Evolutionary conservation across 2,797 vertebrate species (phyloP).

Genomic region (Steatocranus sp.): DNA sequence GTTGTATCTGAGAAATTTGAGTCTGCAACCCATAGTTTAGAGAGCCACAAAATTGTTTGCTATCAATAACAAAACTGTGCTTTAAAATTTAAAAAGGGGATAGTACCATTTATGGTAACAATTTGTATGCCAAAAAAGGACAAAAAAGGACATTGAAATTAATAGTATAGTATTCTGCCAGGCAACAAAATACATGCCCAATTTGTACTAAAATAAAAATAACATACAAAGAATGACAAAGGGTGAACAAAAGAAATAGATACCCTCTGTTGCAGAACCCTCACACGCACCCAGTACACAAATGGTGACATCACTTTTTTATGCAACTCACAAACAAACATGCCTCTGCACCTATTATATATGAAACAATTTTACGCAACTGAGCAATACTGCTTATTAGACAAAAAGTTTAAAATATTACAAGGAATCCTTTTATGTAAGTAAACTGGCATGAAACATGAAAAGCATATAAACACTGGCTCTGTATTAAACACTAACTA

Average conservation of each 20-base stretch:
- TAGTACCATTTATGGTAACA: neutral
- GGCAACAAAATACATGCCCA: neutral
- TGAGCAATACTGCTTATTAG: neutral
- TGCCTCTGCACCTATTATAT: neutral
- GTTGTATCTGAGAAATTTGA: neutral
- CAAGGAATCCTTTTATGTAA: neutral
- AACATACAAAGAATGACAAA: neutral
- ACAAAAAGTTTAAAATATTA: neutral
- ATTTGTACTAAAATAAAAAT: neutral
- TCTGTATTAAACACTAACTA: neutral
- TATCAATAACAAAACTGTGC: neutral
- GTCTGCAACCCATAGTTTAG: neutral
- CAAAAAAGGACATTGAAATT: neutral
- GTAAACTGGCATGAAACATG: neutral
- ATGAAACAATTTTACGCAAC: neutral
- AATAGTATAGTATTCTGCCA: rapidly evolving
- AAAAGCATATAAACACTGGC: neutral
- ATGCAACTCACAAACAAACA: neutral
- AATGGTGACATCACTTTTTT: neutral
- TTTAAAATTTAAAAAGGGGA: neutral
- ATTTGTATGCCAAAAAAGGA: neutral
- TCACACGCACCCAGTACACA: neutral
- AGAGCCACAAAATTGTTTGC: neutral
- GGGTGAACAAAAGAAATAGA: neutral
- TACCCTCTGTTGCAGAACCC: neutral